A percentile compares a stretch with the other conserved stretches of the same genome.
Conservation (phyloP, 1,140 invertebrate species). For the Pachyrhynchus sulphureomaculatus region DNA sequence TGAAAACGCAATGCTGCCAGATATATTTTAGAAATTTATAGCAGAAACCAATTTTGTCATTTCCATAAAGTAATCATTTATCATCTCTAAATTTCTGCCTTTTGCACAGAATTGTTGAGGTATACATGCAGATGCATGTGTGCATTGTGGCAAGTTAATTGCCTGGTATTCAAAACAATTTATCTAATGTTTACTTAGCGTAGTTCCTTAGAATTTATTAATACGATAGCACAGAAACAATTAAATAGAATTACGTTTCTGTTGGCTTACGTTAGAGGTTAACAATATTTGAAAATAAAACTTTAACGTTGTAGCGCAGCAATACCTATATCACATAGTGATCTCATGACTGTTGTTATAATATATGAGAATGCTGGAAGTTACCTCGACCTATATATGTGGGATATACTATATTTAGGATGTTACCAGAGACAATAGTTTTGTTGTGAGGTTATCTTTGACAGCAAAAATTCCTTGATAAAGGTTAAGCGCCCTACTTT, state of each 20-base stretch:
- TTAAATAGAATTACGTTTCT: background rate
- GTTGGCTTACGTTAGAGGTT: too few relatives aligned
- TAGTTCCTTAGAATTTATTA: constrained; percentile 2
- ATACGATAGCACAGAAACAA: background rate
- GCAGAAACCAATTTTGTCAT: constrained; percentile 22
- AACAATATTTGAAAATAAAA: too few relatives aligned
- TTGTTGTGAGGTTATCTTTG: too few relatives aligned
- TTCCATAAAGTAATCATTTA: constrained; percentile 21
- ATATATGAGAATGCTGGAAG: too few relatives aligned
- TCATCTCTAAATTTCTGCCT: constrained; percentile 15
- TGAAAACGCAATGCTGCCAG: constrained; percentile 11
- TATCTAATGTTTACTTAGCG: constrained; percentile 2
- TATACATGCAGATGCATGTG: constrained; percentile 12
- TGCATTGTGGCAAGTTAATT: constrained; percentile 17
- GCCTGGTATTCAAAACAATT: constrained; percentile 12
- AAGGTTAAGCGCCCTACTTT: too few relatives aligned
- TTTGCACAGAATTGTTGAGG: constrained; percentile 13
- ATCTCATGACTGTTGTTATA: too few relatives aligned
- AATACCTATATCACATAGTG: too few relatives aligned
- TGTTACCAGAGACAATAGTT: too few relatives aligned
- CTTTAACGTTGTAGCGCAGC: too few relatives aligned
- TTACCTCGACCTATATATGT: too few relatives aligned
- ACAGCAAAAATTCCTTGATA: too few relatives aligned
- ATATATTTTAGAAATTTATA: constrained; percentile 9
- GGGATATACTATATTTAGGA: too few relatives aligned